These are phyloP conservation scores for Platyrinchus mystaceus DNA, from an alignment of 2,797 vertebrate genomes.

Conservation along the genomic window DNA sequence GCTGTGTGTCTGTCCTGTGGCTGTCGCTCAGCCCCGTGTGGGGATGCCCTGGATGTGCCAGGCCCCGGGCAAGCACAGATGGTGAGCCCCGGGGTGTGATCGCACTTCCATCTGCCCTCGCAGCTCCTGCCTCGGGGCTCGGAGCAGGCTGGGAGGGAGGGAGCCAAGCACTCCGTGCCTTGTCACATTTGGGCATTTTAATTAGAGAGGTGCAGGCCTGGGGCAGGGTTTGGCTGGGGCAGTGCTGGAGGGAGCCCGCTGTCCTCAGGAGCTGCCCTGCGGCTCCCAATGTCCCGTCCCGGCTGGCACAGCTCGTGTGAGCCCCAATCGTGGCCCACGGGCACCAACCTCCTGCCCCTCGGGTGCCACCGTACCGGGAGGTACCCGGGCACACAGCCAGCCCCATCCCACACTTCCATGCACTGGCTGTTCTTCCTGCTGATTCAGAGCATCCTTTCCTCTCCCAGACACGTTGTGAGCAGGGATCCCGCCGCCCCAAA, in stretches of 20 bases:
- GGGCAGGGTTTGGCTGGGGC: not conserved
- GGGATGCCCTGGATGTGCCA: not conserved
- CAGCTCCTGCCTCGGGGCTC: not conserved
- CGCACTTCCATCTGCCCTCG: not conserved
- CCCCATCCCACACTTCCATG: rapidly evolving
- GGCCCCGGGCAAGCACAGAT: not conserved
- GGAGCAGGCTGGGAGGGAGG: not conserved
- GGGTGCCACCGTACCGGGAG: not conserved
- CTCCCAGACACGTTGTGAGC: not conserved
- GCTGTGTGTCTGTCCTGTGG: not conserved
- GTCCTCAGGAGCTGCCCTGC: not conserved
- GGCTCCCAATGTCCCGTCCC: not conserved
- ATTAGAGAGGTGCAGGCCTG: not conserved
- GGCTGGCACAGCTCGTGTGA: not conserved
- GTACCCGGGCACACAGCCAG: not conserved
- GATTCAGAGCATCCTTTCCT: not conserved
- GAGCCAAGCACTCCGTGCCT: not conserved
- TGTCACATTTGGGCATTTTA: not conserved
- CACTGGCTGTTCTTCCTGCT: not conserved
- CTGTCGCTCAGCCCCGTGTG: not conserved
- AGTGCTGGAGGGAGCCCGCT: not conserved
- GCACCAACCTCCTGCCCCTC: not conserved
- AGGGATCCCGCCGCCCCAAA: not conserved
- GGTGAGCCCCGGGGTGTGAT: not conserved
- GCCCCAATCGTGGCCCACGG: rapidly evolving